phyloP scores from a whole-genome alignment of 1,140 invertebrate species.

The Heliothis subflexa region DNA sequence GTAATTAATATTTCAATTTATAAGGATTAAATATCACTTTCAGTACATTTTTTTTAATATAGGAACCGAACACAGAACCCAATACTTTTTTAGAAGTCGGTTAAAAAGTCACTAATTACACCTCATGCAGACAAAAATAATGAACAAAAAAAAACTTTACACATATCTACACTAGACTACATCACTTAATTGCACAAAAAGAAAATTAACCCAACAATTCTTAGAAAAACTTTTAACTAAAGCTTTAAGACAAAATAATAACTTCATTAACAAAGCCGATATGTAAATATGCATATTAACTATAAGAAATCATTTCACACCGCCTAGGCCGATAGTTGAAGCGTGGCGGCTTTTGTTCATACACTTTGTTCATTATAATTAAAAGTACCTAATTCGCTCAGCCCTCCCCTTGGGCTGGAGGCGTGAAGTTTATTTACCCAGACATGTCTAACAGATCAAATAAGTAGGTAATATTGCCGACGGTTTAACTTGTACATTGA shows the following conservation, averaged over 20 bases:
- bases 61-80: too few relatives aligned
- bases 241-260: neutral
- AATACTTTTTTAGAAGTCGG: too few relatives aligned
- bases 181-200: neutral
- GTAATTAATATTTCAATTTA: too few relatives aligned
- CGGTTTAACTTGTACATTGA: neutral
- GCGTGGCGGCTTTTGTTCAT: conserved; percentile 2
- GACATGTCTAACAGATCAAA: conserved; percentile 2
- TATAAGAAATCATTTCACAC: neutral
- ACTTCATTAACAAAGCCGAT: neutral
- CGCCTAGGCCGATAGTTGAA: neutral
- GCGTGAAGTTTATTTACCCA: neutral
- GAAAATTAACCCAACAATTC: neutral
- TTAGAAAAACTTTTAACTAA: neutral
- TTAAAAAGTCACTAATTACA: too few relatives aligned
- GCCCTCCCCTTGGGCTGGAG: neutral
- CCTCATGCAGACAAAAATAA: too few relatives aligned
- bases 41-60: too few relatives aligned
- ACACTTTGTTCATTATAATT: conserved; percentile 1
- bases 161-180: too few relatives aligned
- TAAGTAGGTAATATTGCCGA: neutral
- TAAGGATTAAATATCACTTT: too few relatives aligned
- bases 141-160: too few relatives aligned
- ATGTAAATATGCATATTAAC: conserved; percentile 17
- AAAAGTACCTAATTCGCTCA: neutral